Percentiles rank a stretch among this genome's conserved stretches.
phyloP scores from a whole-genome alignment of 2,113 vertebrate genomes.

The Sinocyclocheilus grahami region DNA sequence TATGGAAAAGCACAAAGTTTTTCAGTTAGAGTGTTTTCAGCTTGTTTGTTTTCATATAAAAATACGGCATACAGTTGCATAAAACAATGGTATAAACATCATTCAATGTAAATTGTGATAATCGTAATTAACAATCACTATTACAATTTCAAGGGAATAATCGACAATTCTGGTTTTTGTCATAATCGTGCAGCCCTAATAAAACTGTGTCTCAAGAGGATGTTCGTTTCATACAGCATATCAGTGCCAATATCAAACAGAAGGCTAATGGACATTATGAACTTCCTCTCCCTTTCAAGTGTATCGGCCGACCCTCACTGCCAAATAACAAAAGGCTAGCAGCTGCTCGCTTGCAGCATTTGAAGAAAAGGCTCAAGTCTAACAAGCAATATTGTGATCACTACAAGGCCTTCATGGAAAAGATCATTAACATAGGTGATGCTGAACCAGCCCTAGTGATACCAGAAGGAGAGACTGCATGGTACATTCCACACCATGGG shows the following conservation, averaged over 20 bases:
- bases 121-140: no score
- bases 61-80: no score
- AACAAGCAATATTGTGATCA: constrained; percentile 15
- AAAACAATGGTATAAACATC: no score
- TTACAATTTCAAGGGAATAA: no score
- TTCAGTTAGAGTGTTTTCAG: no score
- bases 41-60: no score
- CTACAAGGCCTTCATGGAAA: constrained; percentile 40
- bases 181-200: no score
- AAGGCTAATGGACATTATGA: background rate
- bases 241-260: background rate
- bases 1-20: no score
- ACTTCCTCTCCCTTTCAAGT: background rate
- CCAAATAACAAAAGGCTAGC: constrained; percentile 37
- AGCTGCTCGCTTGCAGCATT: constrained; percentile 1
- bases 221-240: background rate
- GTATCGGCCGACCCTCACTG: background rate
- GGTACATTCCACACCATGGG: constrained; percentile 28
- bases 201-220: background rate
- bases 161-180: no score
- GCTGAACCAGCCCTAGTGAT: background rate
- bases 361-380: constrained; percentile 15
- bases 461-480: background rate
- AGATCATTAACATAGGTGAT: constrained; percentile 12
- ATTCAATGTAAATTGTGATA: no score